Evolutionary conservation across 2,888 invertebrate species (phyloP), one percentile per base, ranked within the genome.

Genomic region (Dolomedes plantarius): DNA sequence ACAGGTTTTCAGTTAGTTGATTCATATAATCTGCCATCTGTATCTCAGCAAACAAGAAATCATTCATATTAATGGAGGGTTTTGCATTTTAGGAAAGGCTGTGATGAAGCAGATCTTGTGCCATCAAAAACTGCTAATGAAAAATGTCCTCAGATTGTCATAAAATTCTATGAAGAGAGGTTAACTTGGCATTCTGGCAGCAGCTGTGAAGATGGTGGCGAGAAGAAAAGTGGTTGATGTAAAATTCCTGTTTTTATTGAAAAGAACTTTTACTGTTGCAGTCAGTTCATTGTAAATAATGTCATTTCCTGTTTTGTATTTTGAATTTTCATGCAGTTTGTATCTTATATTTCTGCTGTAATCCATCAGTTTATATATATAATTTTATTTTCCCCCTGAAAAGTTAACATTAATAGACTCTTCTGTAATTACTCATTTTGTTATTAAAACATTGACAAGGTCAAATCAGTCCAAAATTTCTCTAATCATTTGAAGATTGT

Each of bases 131-230:
- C 91, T 81, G 92, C 92, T 7, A 92, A 92, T 89, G 90, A 91
- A 1, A 91, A 91, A 77, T 92, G 92, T 89, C 92, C 92, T 11
- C 92, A 92, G 89, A 90, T 92, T 76, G 92, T 92, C n/a, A 92
- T 92, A 69, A 90, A 91, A 65, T 92, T 92, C 89, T 92, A 92
- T 88, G 92, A 92, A 89, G 92, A 92, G 82, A 89, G 92, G 64
- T 90, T 92, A 2, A 92, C 91, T 3, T 92, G 92, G 92, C 88
- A 86, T 28, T 23, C 83, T 73, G 83, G 83, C 7, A 76, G 76
- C 32, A n/a, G 50, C 13, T 74, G 81, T 68, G 82, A 75, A 0
- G 76, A 76, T 13, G 82, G 69, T 13, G 75, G 73, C 11, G 62
- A 27, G 11, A 56, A 56, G 16, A 46, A 46, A 23, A 56, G 56